Evolutionary conservation across 1,140 invertebrate genomes (phyloP).

Genomic region (Drosophila asahinai): DNA sequence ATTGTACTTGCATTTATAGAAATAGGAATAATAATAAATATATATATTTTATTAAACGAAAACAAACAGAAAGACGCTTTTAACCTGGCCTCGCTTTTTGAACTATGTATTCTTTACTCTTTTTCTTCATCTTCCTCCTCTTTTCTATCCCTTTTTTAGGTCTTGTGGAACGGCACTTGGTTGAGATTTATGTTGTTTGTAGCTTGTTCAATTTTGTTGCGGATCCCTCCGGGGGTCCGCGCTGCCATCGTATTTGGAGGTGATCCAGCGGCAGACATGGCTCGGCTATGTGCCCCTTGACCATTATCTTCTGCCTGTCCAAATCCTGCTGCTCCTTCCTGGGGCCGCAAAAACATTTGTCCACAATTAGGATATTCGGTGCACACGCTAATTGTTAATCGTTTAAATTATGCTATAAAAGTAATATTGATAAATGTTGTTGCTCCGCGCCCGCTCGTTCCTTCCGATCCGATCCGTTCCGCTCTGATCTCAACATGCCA

Average conservation of each 20-base stretch:
- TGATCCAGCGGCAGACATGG: background rate
- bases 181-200: constrained; percentile 56
- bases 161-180: constrained; percentile 61
- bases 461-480: constrained; percentile 10
- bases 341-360: constrained; percentile 35
- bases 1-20: constrained; percentile 50
- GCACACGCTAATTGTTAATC: constrained; percentile 58
- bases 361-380: constrained; percentile 50
- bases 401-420: constrained; percentile 75
- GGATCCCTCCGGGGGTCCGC: background rate
- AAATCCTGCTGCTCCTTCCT: background rate
- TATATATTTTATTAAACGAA: constrained; percentile 49
- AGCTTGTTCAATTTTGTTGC: constrained; percentile 13
- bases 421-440: constrained; percentile 74
- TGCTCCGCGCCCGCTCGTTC: constrained; percentile 25
- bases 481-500: constrained; percentile 19
- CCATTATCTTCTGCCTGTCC: background rate
- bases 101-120: constrained; percentile 32
- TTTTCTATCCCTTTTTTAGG: constrained; percentile 30
- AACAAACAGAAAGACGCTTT: constrained; percentile 45
- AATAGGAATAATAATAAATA: constrained; percentile 47
- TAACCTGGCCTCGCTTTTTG: constrained; percentile 27
- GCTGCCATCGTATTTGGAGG: background rate
- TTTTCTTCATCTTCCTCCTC: background rate
- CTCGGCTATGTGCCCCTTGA: constrained; percentile 6